These are phyloP conservation scores for Philaethria dido DNA, from an alignment of 2,888 invertebrate genomes.

Conservation along the genomic window DNA sequence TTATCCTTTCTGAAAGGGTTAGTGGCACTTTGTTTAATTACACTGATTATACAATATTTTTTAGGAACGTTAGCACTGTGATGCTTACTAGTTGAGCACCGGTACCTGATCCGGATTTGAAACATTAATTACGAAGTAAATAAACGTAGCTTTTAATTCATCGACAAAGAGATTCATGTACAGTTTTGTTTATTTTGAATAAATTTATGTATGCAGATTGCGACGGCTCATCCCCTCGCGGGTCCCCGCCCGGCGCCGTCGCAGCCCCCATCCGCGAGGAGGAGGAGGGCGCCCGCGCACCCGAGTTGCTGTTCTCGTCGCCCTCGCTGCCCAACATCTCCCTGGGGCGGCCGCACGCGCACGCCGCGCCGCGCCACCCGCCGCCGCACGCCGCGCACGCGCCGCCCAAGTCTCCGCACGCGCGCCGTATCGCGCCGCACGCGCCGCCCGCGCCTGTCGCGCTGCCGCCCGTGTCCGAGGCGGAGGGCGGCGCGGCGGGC, in stretches of 20 bases:
- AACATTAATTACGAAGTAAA: too few species aligned
- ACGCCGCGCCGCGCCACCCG: slow-evolving; percentile 88
- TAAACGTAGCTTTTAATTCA: not conserved
- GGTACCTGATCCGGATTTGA: too few species aligned
- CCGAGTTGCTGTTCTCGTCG: slow-evolving; percentile 93
- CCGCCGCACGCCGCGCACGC: slow-evolving; percentile 65
- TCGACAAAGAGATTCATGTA: too few species aligned
- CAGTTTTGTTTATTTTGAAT: too few species aligned
- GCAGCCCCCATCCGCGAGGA: slow-evolving; percentile 91
- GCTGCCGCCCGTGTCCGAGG: slow-evolving; percentile 87
- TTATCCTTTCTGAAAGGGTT: too few species aligned
- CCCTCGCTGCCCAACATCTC: slow-evolving; percentile 99
- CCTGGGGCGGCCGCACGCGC: slow-evolving; percentile 92
- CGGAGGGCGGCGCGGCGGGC: slow-evolving; percentile 89
- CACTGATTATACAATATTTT: too few species aligned
- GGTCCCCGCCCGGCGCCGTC: slow-evolving; percentile 79
- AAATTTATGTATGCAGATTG: slow-evolving; percentile 56
- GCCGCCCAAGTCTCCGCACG: slow-evolving; percentile 90
- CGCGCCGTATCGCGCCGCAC: slow-evolving; percentile 82
- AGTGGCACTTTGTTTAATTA: too few species aligned
- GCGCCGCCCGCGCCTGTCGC: slow-evolving; percentile 51
- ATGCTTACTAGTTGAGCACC: too few species aligned
- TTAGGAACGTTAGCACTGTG: too few species aligned
- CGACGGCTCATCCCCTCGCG: slow-evolving; percentile 83
- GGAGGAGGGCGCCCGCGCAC: slow-evolving; percentile 89